A percentile compares a stretch with the other conserved stretches of the same genome.
Conservation (phyloP, 2,888 invertebrate genomes). For the Octodonta nipae region DNA sequence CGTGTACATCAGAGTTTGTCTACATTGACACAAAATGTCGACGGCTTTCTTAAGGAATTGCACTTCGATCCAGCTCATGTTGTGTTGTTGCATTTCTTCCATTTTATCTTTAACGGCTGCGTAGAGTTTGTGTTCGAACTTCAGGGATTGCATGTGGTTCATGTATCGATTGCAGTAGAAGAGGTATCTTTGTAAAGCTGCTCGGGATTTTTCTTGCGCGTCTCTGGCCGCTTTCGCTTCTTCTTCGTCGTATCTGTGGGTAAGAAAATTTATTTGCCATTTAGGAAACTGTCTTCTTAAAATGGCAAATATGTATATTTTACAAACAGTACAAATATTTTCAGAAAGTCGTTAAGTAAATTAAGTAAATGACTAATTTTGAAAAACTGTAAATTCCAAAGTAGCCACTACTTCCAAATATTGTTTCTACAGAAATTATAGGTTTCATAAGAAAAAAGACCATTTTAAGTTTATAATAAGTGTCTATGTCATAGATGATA, state of each 20-base stretch:
- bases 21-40: slow-evolving; percentile 89
- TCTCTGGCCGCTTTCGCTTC: slow-evolving; percentile 92
- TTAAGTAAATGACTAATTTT: too few species aligned
- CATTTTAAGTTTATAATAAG: too few species aligned
- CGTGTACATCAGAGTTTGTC: slow-evolving; percentile 97
- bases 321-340: too few species aligned
- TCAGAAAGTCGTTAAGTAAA: too few species aligned
- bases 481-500: too few species aligned
- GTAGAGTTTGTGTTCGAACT: slow-evolving; percentile 94
- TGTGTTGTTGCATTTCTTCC: slow-evolving; percentile 99
- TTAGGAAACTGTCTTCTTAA: too few species aligned
- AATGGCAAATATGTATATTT: too few species aligned
- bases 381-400: too few species aligned
- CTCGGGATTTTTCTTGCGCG: slow-evolving; percentile 86
- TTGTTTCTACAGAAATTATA: too few species aligned
- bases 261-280: too few species aligned
- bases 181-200: slow-evolving; percentile 88
- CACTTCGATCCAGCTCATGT: slow-evolving; percentile 99
- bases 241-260: slow-evolving; percentile 88
- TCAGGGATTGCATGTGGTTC: slow-evolving; percentile 98
- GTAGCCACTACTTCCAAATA: too few species aligned
- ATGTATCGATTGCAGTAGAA: slow-evolving; percentile 98
- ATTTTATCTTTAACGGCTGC: slow-evolving; percentile 93
- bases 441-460: too few species aligned
- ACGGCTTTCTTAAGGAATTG: slow-evolving; percentile 97